A percentile compares a stretch with the other conserved stretches of the same genome.
Conservation (phyloP, 2,797 vertebrate genomes). For the Melanotaenia parkinsoni region DNA sequence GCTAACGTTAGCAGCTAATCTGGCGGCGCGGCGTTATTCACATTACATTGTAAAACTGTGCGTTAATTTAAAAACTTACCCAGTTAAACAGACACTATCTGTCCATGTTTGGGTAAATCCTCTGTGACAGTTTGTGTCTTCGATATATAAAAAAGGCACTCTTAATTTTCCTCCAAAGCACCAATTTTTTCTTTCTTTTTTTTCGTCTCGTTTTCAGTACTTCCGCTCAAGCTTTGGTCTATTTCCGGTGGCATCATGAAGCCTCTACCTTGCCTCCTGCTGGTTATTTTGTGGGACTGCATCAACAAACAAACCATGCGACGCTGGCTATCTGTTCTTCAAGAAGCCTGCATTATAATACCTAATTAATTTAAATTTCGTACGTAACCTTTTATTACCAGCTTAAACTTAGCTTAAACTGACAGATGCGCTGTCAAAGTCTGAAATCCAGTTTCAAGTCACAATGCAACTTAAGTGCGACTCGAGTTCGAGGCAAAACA, state of each 20-base stretch:
- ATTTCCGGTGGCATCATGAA: constrained; percentile 48
- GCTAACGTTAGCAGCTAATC: constrained; percentile 64
- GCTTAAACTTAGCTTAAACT: too few species aligned
- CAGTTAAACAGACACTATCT: constrained; percentile 65
- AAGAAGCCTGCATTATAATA: too few species aligned
- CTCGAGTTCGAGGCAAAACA: too few species aligned
- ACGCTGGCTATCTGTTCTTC: too few species aligned
- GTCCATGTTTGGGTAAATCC: constrained; percentile 59
- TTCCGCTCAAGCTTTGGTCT: constrained; percentile 54
- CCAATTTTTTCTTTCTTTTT: neutral
- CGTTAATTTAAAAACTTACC: constrained; percentile 45
- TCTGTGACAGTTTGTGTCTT: neutral
- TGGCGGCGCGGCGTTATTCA: neutral
- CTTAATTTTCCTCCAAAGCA: neutral
- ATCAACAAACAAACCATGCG: neutral
- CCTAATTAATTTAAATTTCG: too few species aligned
- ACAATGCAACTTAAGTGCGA: too few species aligned
- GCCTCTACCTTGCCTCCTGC: constrained; percentile 28
- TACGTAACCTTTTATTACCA: too few species aligned
- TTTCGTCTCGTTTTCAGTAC: constrained; percentile 21
- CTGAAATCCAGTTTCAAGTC: too few species aligned
- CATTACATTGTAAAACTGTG: neutral
- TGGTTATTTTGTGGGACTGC: constrained; percentile 21
- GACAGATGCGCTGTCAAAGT: too few species aligned
- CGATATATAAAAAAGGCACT: neutral